Conservation (phyloP, 2,113 vertebrate species). For the Carassius gibelio region DNA sequence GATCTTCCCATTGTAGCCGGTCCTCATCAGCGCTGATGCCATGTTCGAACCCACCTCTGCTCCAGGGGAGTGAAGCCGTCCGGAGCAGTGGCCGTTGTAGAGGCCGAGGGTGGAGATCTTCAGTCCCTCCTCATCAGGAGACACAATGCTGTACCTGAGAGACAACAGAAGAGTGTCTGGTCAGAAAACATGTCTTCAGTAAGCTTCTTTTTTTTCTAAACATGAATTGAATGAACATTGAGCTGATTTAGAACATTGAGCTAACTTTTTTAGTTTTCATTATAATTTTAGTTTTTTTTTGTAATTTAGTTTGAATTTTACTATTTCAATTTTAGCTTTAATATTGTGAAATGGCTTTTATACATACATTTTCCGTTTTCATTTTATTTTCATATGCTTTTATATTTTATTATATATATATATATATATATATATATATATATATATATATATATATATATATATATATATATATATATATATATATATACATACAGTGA, state of each 20-base stretch:
- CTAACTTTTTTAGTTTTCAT: too few species aligned
- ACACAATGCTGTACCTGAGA: slow-evolving; percentile 84
- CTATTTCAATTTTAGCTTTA: too few species aligned
- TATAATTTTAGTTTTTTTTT: too few species aligned
- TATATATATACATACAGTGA: too few species aligned
- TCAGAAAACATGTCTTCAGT: neutral
- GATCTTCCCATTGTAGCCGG: slow-evolving; percentile 83
- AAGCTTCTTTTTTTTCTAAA: too few species aligned
- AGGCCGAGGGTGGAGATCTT: slow-evolving; percentile 79
- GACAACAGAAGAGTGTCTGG: slow-evolving; percentile 1
- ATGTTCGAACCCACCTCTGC: slow-evolving; percentile 68
- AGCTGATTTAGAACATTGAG: neutral
- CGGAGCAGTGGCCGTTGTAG: slow-evolving; percentile 66
- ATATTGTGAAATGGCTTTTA: too few species aligned
- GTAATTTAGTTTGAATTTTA: too few species aligned
- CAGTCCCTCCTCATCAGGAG: slow-evolving; percentile 83
- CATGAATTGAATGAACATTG: neutral
- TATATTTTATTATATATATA: neutral
- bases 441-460: too few species aligned
- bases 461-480: too few species aligned
- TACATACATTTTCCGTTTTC: too few species aligned
- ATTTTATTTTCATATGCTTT: neutral
- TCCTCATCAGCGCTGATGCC: slow-evolving; percentile 57
- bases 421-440: too few species aligned
- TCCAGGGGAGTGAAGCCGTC: slow-evolving; percentile 41